phyloP scores from a whole-genome alignment of 1,140 invertebrate genomes.

The Chironomus striatipennis region DNA sequence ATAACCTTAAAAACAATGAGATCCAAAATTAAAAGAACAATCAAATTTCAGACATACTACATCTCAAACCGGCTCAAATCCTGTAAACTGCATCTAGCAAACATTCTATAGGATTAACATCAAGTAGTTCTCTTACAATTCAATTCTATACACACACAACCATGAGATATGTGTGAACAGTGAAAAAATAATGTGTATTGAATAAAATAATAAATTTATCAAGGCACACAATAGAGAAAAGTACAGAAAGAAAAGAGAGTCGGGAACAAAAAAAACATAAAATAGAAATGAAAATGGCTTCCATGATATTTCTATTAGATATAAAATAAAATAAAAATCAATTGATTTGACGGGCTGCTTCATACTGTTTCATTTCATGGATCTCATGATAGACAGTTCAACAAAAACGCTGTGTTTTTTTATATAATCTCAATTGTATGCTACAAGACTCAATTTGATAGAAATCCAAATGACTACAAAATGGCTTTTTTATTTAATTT shows the following conservation, averaged over 20 bases:
- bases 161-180: neutral
- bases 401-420: neutral
- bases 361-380: neutral
- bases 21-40: no score
- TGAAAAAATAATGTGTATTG: neutral
- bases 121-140: neutral
- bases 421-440: no score
- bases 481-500: no score
- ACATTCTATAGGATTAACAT: neutral
- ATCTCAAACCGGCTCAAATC: no score
- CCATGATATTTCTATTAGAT: conserved; percentile 1
- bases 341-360: neutral
- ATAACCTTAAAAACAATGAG: no score
- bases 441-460: no score
- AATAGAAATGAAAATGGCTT: conserved; percentile 7
- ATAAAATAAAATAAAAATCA: neutral
- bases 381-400: neutral
- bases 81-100: neutral
- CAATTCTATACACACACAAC: neutral
- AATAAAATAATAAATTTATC: conserved; percentile 2
- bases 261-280: no score
- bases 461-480: no score
- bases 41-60: no score
- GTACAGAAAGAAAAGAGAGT: neutral
- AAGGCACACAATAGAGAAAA: neutral